Evolutionary conservation across 2,888 invertebrate genomes (phyloP).

Genomic region (Thymelicus acteon): DNA sequence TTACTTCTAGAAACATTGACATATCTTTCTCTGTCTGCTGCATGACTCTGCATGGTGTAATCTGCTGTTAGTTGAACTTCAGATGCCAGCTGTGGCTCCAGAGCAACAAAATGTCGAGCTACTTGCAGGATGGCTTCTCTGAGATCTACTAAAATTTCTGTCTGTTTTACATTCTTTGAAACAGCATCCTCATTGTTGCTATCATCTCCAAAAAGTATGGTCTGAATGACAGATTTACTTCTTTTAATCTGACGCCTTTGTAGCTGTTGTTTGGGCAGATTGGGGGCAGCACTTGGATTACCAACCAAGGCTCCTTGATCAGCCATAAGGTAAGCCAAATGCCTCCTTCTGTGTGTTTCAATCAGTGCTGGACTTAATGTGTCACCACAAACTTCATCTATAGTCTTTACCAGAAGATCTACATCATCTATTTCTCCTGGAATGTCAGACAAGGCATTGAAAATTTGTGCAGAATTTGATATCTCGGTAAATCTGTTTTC

Average conservation of each 20-base stretch:
- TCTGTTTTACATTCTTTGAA: conserved; percentile 98
- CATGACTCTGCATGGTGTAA: conserved; percentile 97
- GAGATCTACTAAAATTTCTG: conserved; percentile 98
- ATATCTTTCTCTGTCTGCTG: conserved; percentile 96
- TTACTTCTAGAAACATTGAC: conserved; percentile 96
- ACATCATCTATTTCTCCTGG: conserved; percentile 97
- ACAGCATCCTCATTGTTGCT: conserved; percentile 92
- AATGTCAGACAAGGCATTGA: conserved; percentile 98
- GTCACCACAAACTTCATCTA: conserved; percentile 88
- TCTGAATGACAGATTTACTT: conserved; percentile 95
- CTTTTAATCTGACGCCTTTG: conserved; percentile 94
- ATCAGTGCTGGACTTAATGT: conserved; percentile 93
- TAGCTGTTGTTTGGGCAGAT: conserved; percentile 96
- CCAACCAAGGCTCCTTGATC: conserved; percentile 97
- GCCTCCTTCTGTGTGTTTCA: conserved; percentile 95
- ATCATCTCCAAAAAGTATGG: conserved; percentile 93
- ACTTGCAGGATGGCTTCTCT: conserved; percentile 96
- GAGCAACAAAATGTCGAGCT: conserved; percentile 96
- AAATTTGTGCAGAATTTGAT: conserved; percentile 98
- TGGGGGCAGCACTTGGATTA: conserved; percentile 94
- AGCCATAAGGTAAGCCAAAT: conserved; percentile 98
- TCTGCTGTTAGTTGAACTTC: conserved; percentile 94
- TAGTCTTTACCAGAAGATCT: conserved; percentile 92
- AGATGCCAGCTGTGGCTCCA: conserved; percentile 93
- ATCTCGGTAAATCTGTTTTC: conserved; percentile 90